Base-by-base conservation (phyloP, 2,888 invertebrate species). In the Seladonia tumulorum region DNA sequence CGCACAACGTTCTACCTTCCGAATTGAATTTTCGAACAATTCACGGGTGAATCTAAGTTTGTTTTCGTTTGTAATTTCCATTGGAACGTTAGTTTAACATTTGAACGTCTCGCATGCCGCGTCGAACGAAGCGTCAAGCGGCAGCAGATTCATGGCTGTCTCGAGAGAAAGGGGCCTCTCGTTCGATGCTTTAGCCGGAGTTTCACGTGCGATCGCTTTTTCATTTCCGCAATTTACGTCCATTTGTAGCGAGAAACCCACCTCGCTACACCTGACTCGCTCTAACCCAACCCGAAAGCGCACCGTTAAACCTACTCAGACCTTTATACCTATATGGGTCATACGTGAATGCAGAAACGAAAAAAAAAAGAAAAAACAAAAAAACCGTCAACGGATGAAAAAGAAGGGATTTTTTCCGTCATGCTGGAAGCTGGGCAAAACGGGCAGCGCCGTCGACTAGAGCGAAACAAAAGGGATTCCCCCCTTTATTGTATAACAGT, bases 141-240 rank as follows among this genome's bases (percentile, higher is more conserved):
- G 72, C n/a, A 72, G 68, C 73, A 85, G 80, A 82, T 79, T 80
- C 76, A 70, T 63, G 72, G 42, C 39, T 68, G 90, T 74, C 76
- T 42, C 68, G 70, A 47, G 80, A 53, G 72, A 72, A 71, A 75
- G 45, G 60, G 79, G 3, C 47, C 63, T 4, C 53, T 63, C 29
- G 79, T 87, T 79, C 88, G 87, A 85, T 76, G 85, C 81, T 83
- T 70, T 82, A 82, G 78, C 77, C 68, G 70, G 72, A 60, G 88
- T 78, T 89, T 87, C 90, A 90, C 86, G 85, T 86, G 85, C 81
- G 88, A 91, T 86, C 89, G 85, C 86, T 90, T 91, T 90, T 90
- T 90, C 90, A 91, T 90, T 90, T 88, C 79, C 83, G 90, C 90
- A 90, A 91, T 90, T 91, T 90, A 90, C 90, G 91, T 90, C 91